Evolutionary conservation across 2,113 vertebrate genomes (phyloP).

Genomic region (Callipepla squamata): DNA sequence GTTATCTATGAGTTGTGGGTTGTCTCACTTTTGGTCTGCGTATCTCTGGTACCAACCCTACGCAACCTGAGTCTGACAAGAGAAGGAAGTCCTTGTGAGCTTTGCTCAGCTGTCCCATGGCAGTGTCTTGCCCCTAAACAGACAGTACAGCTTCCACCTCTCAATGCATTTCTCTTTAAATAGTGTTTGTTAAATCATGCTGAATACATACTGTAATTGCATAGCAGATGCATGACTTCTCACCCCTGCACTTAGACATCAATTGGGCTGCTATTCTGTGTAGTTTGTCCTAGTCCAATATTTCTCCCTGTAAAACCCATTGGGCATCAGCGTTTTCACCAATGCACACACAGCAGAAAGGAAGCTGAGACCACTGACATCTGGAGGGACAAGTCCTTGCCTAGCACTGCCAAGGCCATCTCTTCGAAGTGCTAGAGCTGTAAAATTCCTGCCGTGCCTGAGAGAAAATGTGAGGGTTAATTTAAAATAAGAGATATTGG

Average conservation of each 20-base stretch:
- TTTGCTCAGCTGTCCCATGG: background rate
- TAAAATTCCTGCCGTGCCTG: constrained; percentile 28
- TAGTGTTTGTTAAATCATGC: fast-evolving
- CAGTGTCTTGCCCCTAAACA: background rate
- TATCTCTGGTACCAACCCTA: background rate
- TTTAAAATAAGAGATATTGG: constrained; percentile 62
- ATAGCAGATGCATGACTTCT: background rate
- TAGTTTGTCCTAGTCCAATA: background rate
- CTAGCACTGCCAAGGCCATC: background rate
- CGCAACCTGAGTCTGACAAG: background rate
- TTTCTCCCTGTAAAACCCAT: background rate
- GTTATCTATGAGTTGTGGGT: no score
- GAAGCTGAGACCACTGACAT: fast-evolving
- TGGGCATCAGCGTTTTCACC: background rate
- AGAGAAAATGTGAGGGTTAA: constrained; percentile 43
- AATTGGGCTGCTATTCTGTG: background rate
- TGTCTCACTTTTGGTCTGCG: background rate
- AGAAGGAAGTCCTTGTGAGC: background rate
- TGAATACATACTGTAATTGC: background rate
- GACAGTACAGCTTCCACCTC: background rate
- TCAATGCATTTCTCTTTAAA: background rate
- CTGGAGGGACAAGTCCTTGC: background rate
- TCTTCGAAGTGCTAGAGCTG: background rate
- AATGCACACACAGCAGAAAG: fast-evolving
- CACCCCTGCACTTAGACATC: background rate